Evolutionary conservation across 2,113 vertebrate genomes (phyloP).

Genomic region (Bostrychus sinensis): DNA sequence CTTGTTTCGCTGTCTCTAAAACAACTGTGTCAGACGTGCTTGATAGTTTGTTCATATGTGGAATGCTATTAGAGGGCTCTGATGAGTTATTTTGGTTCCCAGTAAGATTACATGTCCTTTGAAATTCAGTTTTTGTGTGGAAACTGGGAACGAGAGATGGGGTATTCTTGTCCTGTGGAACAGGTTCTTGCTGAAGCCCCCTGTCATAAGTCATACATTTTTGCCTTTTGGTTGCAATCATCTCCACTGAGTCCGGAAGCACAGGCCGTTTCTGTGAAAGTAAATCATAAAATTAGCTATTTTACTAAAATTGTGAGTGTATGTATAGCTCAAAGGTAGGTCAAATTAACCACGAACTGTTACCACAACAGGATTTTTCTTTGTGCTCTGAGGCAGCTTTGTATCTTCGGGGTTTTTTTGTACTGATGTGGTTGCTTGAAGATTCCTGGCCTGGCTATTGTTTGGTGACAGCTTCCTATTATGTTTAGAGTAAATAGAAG

Average conservation of each 20-base stretch:
- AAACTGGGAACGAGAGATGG: conserved; percentile 48
- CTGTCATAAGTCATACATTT: conserved; percentile 65
- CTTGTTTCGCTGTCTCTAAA: conserved; percentile 43
- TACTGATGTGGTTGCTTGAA: conserved; percentile 56
- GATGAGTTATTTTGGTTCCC: conserved; percentile 37
- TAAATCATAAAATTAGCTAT: neutral
- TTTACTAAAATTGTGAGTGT: neutral
- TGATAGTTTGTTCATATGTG: conserved; percentile 55
- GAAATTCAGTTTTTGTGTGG: conserved; percentile 68
- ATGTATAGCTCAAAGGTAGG: neutral
- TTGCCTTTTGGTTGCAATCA: conserved; percentile 72
- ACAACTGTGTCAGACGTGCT: conserved; percentile 36
- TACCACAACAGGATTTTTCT: conserved; percentile 73
- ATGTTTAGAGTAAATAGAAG: conserved; percentile 21
- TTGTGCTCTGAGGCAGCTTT: conserved; percentile 58
- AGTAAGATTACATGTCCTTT: conserved; percentile 42
- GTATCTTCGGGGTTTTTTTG: conserved; percentile 68
- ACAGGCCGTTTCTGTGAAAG: conserved; percentile 78
- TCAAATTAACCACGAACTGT: neutral
- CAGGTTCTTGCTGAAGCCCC: conserved; percentile 54
- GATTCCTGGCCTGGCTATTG: conserved; percentile 58
- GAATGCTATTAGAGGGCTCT: conserved; percentile 49
- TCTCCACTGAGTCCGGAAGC: conserved; percentile 69
- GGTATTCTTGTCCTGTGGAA: conserved; percentile 32
- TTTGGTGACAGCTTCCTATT: conserved; percentile 76